Base-by-base conservation (phyloP, 2,113 vertebrate genomes). In the Chionis minor region DNA sequence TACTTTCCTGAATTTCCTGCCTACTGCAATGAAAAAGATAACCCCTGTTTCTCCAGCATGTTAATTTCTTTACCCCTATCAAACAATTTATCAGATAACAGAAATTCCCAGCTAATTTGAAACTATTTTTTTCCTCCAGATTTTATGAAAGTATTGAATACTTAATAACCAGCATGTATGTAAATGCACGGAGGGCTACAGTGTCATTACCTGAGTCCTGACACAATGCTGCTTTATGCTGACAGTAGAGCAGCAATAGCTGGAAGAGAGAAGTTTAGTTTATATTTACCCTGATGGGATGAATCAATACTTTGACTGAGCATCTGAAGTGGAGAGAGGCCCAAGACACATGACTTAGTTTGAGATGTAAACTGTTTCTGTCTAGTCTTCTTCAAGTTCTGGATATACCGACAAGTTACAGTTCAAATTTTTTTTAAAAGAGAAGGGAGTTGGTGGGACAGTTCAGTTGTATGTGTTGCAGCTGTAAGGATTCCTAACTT, bases 21-120 rank as follows among this genome's bases (percentile, higher is more conserved):
- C 40, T 49, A 14, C 4, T 1, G 3, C 20, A 38, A 15, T 27
- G 28, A 32, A 78, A 70, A 73, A 73, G 3, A 30, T n/a, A 66
- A 78, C 44, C 12, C 5, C 7, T 42, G 2, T 42, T 85, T 88
- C 40, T 81, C 35, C n/a, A 51, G 6, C 0, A 0, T 17, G 3
- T 81, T 61, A 9, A 52, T 49, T 78, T 81, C 40, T 62, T 40
- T 61, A 35, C 19, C 12, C 19, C 10, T 75, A 32, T 21, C 14
- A 40, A 54, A 24, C 2, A 81, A 40, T 4, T 1, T 30, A 51
- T 18, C 2, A 0, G 27, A 8, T 32, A 61, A 66, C 10, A 14
- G 12, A 78, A 78, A 4, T 77, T 85, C 12, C 26, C 74, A 52
- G 4, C 5, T 42, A 42, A 38, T 18, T 32, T 59, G 58, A 52